These are phyloP conservation scores for Pteronotus mesoamericanus DNA, from an alignment of 2,797 vertebrate genomes.

Conservation along the genomic window DNA sequence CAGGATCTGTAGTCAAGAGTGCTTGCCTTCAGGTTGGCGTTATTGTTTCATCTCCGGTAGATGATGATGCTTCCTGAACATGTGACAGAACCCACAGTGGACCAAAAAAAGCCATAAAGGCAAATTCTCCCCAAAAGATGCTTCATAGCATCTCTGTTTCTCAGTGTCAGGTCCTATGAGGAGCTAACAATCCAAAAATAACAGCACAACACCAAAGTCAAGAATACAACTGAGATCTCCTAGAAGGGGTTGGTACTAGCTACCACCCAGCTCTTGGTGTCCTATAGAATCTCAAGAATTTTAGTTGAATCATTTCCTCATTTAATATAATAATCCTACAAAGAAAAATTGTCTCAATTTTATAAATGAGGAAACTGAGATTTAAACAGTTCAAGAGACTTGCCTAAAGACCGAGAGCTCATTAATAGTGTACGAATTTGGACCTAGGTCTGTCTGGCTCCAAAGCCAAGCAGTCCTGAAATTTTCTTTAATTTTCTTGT, in stretches of 20 bases:
- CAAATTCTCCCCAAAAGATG: background rate
- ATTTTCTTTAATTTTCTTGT: conserved; percentile 28
- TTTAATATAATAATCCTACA: background rate
- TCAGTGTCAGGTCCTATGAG: background rate
- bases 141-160: background rate
- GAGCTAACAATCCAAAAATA: background rate
- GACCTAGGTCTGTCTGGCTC: background rate
- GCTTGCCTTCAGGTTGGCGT: background rate
- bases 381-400: background rate
- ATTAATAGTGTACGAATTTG: background rate
- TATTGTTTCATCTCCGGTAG: background rate
- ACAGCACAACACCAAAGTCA: background rate
- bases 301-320: background rate
- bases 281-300: background rate
- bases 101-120: background rate
- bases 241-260: background rate
- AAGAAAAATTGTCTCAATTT: background rate
- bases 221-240: background rate
- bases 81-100: background rate
- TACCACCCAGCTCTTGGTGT: background rate
- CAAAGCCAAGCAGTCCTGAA: background rate
- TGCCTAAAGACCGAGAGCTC: background rate
- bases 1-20: background rate
- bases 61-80: background rate
- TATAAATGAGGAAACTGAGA: background rate